Base-by-base conservation (phyloP, 2,888 invertebrate species). In the Eugnorisma glareosa region DNA sequence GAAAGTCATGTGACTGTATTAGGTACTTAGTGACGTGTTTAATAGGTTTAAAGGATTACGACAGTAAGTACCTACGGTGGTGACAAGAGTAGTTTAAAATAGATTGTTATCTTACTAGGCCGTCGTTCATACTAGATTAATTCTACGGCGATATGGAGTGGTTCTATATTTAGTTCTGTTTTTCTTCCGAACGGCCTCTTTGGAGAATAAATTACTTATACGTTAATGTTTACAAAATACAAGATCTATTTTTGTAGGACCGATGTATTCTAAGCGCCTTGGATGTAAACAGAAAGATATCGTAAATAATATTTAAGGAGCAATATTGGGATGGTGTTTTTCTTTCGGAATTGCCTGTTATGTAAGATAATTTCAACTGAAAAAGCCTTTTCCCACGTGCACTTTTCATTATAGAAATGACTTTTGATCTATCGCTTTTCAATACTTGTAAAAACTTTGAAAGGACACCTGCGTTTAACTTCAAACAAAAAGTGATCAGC, bases 191-290 rank as follows among this genome's bases (percentile, higher is more conserved):
- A 48, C 15, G 48, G 59, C 59, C 72, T 64, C 63, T 51, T 8
- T 43, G 24, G 28, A 57, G 59, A 76, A 71, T 79, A 79, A 51
- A 67, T 73, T 83, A 70, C 37, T 70, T 80, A 67, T n/a, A 63
- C 68, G 71, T 79, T 75, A 87, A 76, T 88, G 77, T 85, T 85
- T 87, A 88, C 75, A 70, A 63, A 77, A 72, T 78, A 73, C 51
- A n/a, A 51, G 31, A 64, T 71, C 77, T 87, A 87, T 88, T 87
- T 86, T 81, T 61, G 72, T 81, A 63, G 45, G 66, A 64, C 48
- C 73, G 67, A 43, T 73, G 43, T 40, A 67, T 54, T 66, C 71
- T 72, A 80, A 78, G 72, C 76, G 80, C 57, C 57, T 78, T 70
- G 18, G 31, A 75, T 77, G 79, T 86, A 80, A 87, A 88, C 81